phyloP scores from a whole-genome alignment of 2,888 invertebrate species.

The Zonitis immaculata region DNA sequence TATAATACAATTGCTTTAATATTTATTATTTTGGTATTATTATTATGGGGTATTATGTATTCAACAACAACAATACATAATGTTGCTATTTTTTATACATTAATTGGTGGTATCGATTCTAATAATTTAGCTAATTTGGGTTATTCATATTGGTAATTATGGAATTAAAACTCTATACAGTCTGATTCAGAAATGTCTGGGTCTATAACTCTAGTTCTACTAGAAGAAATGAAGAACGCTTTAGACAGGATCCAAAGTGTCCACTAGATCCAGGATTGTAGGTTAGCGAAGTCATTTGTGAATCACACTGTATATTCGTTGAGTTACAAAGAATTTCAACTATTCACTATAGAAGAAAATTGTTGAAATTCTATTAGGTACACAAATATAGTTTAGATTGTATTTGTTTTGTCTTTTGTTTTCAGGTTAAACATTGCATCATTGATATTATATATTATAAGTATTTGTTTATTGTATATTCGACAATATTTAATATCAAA shows the following conservation, averaged over 20 bases:
- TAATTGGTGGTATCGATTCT: conserved; percentile 35
- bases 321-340: too few species aligned
- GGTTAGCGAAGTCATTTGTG: too few species aligned
- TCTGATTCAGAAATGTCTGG: too few species aligned
- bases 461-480: conserved; percentile 40
- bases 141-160: conserved; percentile 51
- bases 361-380: too few species aligned
- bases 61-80: conserved; percentile 39
- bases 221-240: too few species aligned
- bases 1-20: conserved; percentile 55
- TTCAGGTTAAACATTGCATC: conserved; percentile 40
- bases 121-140: conserved; percentile 43
- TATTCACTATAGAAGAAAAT: too few species aligned
- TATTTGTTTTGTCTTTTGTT: conserved; percentile 16
- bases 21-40: conserved; percentile 36
- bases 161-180: too few species aligned
- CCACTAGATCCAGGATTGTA: too few species aligned
- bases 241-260: too few species aligned
- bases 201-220: too few species aligned
- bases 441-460: conserved; percentile 32
- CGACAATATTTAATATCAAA: conserved; percentile 41
- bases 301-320: too few species aligned
- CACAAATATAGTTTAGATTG: too few species aligned
- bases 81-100: conserved; percentile 45
- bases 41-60: conserved; percentile 48